Base-by-base conservation (phyloP, 2,888 invertebrate species). In the Diarsia dahlii region DNA sequence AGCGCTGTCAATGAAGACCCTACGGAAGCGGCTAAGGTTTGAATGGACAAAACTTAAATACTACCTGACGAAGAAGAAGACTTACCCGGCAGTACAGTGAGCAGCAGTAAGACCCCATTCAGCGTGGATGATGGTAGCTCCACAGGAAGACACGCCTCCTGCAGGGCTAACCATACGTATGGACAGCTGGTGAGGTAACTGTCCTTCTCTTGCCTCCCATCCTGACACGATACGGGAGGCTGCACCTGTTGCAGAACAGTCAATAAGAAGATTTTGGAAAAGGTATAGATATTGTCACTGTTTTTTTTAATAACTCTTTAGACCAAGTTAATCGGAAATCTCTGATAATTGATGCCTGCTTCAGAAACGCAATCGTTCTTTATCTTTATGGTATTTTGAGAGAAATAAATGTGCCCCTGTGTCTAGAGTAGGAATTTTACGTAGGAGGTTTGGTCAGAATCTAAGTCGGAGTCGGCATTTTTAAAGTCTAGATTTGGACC, bases 71-170 rank as follows among this genome's bases (percentile, higher is more conserved):
- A 63, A 63, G 20, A 45, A 39, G 15, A 63, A 23, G 13, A 63
- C 63, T 63, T 45, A 63, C 63, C 45, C 0, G 45, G 63, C 63
- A 23, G 91, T 92, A 69, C 94, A 94, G 73, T 94, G 94, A 23
- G 93, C 94, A 4, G 93, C 93, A 5, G 93, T 94, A 9, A 94
- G 80, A 4, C 85, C 93, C 93, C 93, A 94, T 28, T 89, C 87
- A 6, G 74, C 10, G 60, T 91, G 91, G 46, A 94, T 91, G 78
- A 94, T 84, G 68, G 91, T 87, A 2, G 87, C 94, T 1, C 94
- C 93, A 52, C 94, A 94, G n/a, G 89, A 89, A 39, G 73, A 73
- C 3, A 94, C 92, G 0, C 13, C 66, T 0, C 93, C 94, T 0
- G 15, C 20, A 0, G 45, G 8, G 80, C 60, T 89, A 6, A 92